Conservation (phyloP, 2,797 vertebrate species). For the Fratercula arctica region DNA sequence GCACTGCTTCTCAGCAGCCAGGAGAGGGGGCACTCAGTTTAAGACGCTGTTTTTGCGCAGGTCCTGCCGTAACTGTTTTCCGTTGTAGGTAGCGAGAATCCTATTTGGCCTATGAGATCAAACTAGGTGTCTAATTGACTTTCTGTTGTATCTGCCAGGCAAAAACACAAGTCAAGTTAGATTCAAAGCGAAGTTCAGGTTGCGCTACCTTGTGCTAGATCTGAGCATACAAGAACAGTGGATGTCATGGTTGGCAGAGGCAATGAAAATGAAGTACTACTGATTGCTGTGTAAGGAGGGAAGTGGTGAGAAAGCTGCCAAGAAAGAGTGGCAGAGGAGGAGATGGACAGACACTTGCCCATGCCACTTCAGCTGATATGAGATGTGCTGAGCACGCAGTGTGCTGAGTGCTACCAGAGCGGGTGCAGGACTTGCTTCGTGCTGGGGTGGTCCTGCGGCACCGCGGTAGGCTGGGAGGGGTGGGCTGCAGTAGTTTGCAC, state of each 20-base stretch:
- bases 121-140: background rate
- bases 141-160: background rate
- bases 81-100: background rate
- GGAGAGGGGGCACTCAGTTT: background rate
- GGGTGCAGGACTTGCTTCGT: accelerated
- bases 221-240: background rate
- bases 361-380: background rate
- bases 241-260: background rate
- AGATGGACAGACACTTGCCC: background rate
- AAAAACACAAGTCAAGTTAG: background rate
- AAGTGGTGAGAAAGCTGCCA: background rate
- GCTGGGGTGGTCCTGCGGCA: background rate
- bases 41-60: background rate
- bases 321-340: background rate
- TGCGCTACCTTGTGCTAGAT: background rate
- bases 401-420: background rate
- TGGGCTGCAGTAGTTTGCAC: accelerated
- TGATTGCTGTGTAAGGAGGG: background rate
- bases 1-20: background rate
- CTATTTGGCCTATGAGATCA: background rate
- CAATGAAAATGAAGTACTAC: background rate
- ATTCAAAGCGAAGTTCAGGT: background rate
- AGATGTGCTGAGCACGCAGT: background rate
- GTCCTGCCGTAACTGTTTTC: background rate
- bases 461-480: too few species aligned